These are phyloP conservation scores for Drosophila buzzatii DNA, from an alignment of 2,888 invertebrate species.

Conservation along the genomic window DNA sequence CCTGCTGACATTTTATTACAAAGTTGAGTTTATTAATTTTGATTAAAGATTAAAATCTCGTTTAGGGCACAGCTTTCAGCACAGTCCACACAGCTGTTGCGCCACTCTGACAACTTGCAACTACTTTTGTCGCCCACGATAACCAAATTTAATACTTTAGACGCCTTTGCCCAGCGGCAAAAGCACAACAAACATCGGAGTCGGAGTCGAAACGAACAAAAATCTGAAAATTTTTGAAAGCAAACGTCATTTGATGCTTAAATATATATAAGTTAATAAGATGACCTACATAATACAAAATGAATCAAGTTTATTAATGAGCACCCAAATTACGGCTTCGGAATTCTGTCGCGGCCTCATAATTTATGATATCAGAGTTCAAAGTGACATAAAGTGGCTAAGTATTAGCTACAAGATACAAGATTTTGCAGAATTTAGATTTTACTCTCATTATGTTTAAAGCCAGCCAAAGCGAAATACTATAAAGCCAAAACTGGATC, in stretches of 20 bases:
- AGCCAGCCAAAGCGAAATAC: neutral
- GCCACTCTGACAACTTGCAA: neutral
- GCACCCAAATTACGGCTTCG: conserved; percentile 1
- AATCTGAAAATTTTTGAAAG: conserved; percentile 24
- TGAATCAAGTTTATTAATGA: conserved; percentile 15
- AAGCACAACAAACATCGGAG: conserved; percentile 23
- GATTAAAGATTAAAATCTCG: conserved; percentile 25
- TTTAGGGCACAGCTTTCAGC: conserved; percentile 26
- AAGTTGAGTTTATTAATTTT: conserved; percentile 27
- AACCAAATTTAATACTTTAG: conserved; percentile 46
- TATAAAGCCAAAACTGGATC: neutral
- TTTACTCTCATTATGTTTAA: too few species aligned
- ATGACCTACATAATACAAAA: conserved; percentile 27
- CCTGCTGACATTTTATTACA: conserved; percentile 25
- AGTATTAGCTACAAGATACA: neutral
- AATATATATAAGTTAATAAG: conserved; percentile 9
- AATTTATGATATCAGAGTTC: conserved; percentile 14
- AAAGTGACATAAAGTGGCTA: neutral
- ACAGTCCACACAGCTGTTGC: conserved; percentile 11
- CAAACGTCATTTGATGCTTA: conserved; percentile 15
- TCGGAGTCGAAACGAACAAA: conserved; percentile 19
- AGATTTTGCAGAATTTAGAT: neutral
- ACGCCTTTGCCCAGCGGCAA: conserved; percentile 21
- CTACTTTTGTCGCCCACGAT: conserved; percentile 39
- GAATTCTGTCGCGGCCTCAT: conserved; percentile 4